phyloP scores from a whole-genome alignment of 64 coral and sea anemone genomes.

The Pachyseris speciosa region DNA sequence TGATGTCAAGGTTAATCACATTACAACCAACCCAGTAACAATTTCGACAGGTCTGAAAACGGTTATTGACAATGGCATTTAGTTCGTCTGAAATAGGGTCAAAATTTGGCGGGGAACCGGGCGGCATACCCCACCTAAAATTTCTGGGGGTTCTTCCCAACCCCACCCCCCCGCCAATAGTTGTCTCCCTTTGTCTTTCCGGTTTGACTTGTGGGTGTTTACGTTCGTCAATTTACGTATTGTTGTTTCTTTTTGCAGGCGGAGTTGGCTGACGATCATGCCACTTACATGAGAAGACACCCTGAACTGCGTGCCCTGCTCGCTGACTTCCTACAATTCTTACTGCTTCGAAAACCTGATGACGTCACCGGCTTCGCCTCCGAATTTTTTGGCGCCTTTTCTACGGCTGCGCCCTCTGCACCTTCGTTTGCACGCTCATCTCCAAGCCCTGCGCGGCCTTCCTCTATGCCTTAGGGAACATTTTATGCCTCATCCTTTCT shows the following conservation, averaged over 20 bases:
- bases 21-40: too few relatives aligned
- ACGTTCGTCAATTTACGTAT: neutral
- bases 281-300: constrained; percentile 93
- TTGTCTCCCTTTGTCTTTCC: neutral
- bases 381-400: constrained; percentile 95
- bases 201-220: neutral
- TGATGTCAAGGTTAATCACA: too few relatives aligned
- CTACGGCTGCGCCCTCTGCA: constrained; percentile 73
- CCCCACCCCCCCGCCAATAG: too few relatives aligned
- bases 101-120: too few relatives aligned
- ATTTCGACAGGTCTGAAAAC: too few relatives aligned
- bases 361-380: constrained; percentile 95
- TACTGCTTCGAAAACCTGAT: constrained; percentile 93
- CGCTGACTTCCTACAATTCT: constrained; percentile 95
- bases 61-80: too few relatives aligned
- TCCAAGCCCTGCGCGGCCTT: constrained; percentile 27
- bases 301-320: constrained; percentile 90
- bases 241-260: constrained; percentile 59
- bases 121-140: too few relatives aligned
- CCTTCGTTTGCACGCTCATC: constrained; percentile 83
- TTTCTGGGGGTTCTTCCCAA: too few relatives aligned
- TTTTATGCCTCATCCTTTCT: neutral
- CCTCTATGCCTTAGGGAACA: constrained; percentile 2
- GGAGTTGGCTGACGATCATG: constrained; percentile 90
- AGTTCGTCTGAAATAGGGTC: too few relatives aligned